Evolutionary conservation across 2,113 vertebrate species (phyloP).

Genomic region (Tricholaema leucomelas): DNA sequence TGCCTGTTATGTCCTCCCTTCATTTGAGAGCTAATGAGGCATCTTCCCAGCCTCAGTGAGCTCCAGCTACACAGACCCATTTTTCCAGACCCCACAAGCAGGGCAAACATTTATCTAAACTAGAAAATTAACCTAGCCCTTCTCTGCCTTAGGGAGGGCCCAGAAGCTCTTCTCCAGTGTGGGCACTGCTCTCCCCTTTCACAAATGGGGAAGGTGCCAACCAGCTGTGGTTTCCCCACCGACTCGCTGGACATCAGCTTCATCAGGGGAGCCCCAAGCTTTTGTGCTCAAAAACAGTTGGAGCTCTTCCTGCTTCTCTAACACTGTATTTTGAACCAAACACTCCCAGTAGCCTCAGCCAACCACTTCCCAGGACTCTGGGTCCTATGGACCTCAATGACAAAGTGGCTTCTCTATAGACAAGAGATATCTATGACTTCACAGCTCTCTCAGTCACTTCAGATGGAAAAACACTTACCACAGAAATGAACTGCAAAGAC

Average conservation of each 20-base stretch:
- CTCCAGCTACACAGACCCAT: neutral
- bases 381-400: neutral
- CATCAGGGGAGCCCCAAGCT: neutral
- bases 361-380: neutral
- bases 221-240: neutral
- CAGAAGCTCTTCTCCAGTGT: neutral
- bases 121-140: neutral
- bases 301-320: neutral
- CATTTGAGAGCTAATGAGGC: slow-evolving; percentile 40
- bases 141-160: neutral
- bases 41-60: neutral
- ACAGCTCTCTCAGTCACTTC: neutral
- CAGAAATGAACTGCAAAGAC: neutral
- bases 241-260: neutral
- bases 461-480: neutral
- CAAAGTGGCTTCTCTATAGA: neutral
- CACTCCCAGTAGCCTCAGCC: neutral
- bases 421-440: neutral
- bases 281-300: neutral
- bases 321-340: neutral
- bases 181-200: neutral
- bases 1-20: slow-evolving; percentile 10
- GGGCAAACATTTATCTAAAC: neutral
- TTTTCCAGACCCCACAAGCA: neutral
- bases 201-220: neutral